These are phyloP conservation scores for Lucifuga dentata DNA, from an alignment of 2,113 vertebrate species.

Conservation along the genomic window DNA sequence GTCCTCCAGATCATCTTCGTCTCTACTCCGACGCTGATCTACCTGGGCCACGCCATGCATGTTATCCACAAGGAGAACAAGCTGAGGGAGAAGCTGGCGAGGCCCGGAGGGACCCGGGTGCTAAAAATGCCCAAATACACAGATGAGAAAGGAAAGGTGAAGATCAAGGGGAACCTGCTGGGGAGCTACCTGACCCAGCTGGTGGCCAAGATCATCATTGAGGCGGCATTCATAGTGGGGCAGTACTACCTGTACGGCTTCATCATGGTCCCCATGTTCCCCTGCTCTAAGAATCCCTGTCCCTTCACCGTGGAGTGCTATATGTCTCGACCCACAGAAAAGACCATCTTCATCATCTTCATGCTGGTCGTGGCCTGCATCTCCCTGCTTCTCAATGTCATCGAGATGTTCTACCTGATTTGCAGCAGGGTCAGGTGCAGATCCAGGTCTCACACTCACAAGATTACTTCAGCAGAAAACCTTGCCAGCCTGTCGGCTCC, in stretches of 20 bases:
- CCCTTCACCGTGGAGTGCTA: conserved; percentile 87
- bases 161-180: conserved; percentile 82
- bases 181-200: conserved; percentile 83
- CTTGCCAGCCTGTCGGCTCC: conserved; percentile 35
- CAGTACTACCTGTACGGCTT: conserved; percentile 89
- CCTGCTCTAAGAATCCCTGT: conserved; percentile 82
- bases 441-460: conserved; percentile 2
- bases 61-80: conserved; percentile 90
- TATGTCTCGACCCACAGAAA: conserved; percentile 88
- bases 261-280: conserved; percentile 83
- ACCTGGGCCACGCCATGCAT: conserved; percentile 92
- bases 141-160: conserved; percentile 81
- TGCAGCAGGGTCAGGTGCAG: conserved; percentile 66
- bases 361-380: conserved; percentile 85
- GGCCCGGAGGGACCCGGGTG: conserved; percentile 13
- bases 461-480: conserved; percentile 40
- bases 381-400: conserved; percentile 81
- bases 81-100: conserved; percentile 79
- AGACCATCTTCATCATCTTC: conserved; percentile 89
- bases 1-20: conserved; percentile 98
- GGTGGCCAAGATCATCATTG: conserved; percentile 83
- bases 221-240: conserved; percentile 82
- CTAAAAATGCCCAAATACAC: conserved; percentile 81
- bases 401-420: conserved; percentile 84
- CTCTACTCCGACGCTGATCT: conserved; percentile 93